phyloP scores from a whole-genome alignment of 1,140 invertebrate genomes.

The Teleopsis dalmanni region DNA sequence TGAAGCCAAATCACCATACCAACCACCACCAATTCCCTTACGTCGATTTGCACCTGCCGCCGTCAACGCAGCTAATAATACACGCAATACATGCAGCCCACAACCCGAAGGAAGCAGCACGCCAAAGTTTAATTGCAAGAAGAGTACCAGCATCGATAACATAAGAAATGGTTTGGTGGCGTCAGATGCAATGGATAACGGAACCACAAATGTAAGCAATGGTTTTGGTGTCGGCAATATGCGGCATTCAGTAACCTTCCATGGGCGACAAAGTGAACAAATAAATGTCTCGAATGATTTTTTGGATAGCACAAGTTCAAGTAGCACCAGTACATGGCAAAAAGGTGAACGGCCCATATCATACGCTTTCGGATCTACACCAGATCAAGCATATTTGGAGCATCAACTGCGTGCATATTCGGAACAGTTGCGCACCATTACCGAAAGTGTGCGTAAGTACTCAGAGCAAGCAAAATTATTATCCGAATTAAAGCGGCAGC shows the following conservation, averaged over 20 bases:
- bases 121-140: slow-evolving; percentile 16
- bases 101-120: not conserved
- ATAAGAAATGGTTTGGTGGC: slow-evolving; percentile 12
- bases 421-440: slow-evolving; percentile 40
- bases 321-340: not conserved
- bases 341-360: slow-evolving; percentile 30
- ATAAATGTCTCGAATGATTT: slow-evolving; percentile 9
- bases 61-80: not conserved
- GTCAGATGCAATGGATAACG: not conserved
- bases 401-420: slow-evolving; percentile 41
- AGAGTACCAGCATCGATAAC: slow-evolving; percentile 27
- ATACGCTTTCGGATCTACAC: slow-evolving; percentile 31
- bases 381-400: slow-evolving; percentile 40
- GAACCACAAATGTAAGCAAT: not conserved
- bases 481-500: slow-evolving; percentile 39
- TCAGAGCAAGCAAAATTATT: slow-evolving; percentile 41
- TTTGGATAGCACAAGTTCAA: not conserved
- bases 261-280: slow-evolving; percentile 14
- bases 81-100: slow-evolving; percentile 15
- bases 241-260: slow-evolving; percentile 39
- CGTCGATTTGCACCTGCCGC: slow-evolving; percentile 24
- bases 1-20: slow-evolving; percentile 11
- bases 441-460: slow-evolving; percentile 41
- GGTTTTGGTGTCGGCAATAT: slow-evolving; percentile 18
- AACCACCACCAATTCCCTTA: slow-evolving; percentile 32